Evolutionary conservation across 2,888 invertebrate genomes (phyloP), one percentile per base, ranked within the genome.

Genomic region (Hyposoter didymator): DNA sequence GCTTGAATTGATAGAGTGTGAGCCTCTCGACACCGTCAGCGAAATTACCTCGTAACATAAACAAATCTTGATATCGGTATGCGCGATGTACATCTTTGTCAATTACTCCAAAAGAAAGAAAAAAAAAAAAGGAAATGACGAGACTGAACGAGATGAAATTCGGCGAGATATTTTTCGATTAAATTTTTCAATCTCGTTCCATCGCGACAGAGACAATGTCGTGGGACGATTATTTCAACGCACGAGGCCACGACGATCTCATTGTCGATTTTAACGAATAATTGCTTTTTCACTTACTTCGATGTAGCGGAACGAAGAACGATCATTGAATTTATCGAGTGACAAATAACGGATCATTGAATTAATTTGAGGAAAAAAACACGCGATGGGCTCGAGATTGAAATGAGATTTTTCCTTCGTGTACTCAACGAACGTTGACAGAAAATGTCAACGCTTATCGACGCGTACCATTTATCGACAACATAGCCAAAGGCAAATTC

Each of bases 41-140:
- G 64, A 75, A 43, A 39, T 64, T 32, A 75, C 75, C 28, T 75
- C 75, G 75, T 45, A 47, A 75, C 66, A 39, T 66, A 76, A 76
- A 76, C 76, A 76, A 76, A 76, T 76, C 66, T 49, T 19, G 7
- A 22, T 19, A 45, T 28, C n/a, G 19, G 39, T 35, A 19, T 19
- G 39, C 49, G 22, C 49, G 22, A 43, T 55, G 55, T 19, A 67
- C 35, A 43, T 28, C 39, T 22, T 67, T 39, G 39, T 52, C 19
- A 35, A 49, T 69, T 55, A 62, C 17, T 75, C 45, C 55, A 12
- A 19, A 7, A 28, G 12, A 22, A 55, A 6, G 2, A 28, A 14
- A 28, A 14, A 59, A 28, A 0, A 5, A 28, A 28, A 22, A 22
- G 10, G 12, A 22, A 43, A 43, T 10, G n/a, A 39, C n/a, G 14